phyloP scores from a whole-genome alignment of 2,888 invertebrate genomes.

The Lycocerus yunnanus region DNA sequence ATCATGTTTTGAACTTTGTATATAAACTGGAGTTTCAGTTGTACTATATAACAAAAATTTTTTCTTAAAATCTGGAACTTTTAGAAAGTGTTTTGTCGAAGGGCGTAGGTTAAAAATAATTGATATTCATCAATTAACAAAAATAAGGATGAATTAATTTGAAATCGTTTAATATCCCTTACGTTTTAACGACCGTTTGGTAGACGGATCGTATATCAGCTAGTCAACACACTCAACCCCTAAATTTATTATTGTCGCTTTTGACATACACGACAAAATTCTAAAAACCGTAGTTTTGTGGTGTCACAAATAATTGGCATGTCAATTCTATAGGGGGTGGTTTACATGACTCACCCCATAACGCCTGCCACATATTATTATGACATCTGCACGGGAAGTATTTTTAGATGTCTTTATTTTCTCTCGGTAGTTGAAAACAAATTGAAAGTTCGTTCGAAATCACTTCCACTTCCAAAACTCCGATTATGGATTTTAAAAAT shows the following conservation, averaged over 20 bases:
- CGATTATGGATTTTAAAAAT: neutral
- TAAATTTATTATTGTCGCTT: neutral
- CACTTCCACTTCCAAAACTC: neutral
- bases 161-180: neutral
- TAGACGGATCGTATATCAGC: slow-evolving; percentile 14
- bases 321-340: slow-evolving; percentile 22
- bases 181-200: slow-evolving; percentile 1
- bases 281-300: slow-evolving; percentile 10
- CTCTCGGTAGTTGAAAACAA: neutral
- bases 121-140: neutral
- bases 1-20: neutral
- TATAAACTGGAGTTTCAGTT: neutral
- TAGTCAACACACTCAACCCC: slow-evolving; percentile 17
- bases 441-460: neutral
- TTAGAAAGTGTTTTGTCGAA: no score
- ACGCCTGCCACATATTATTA: slow-evolving; percentile 14
- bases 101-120: no score
- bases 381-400: slow-evolving; percentile 20
- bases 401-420: neutral
- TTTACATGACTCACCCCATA: slow-evolving; percentile 25
- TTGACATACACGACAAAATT: neutral
- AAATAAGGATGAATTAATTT: neutral
- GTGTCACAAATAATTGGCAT: slow-evolving; percentile 29
- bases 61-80: no score
- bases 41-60: no score